These are phyloP conservation scores for Agonopterix heracliana DNA, from an alignment of 2,888 invertebrate species.

Conservation along the genomic window DNA sequence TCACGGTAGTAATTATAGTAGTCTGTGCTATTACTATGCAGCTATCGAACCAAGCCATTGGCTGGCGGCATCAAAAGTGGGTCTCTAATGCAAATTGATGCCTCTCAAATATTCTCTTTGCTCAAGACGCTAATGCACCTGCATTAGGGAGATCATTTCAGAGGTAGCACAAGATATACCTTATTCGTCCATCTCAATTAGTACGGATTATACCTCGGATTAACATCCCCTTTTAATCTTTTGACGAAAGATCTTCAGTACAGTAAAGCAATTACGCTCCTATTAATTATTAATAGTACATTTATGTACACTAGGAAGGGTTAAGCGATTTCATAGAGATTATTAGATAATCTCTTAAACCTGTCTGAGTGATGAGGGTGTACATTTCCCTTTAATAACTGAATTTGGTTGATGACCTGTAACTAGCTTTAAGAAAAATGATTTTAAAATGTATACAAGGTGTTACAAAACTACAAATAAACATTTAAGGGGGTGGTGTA, in stretches of 20 bases:
- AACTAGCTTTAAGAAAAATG: neutral
- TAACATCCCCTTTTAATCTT: conserved; percentile 39
- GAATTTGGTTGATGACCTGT: conserved; percentile 13
- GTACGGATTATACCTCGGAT: conserved; percentile 29
- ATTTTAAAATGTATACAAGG: too few relatives aligned
- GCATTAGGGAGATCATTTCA: conserved; percentile 33
- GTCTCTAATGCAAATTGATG: conserved; percentile 1
- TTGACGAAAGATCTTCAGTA: conserved; percentile 29
- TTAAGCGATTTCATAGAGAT: conserved; percentile 28
- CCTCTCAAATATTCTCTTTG: conserved; percentile 36
- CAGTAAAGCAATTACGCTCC: conserved; percentile 39
- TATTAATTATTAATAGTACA: conserved; percentile 47
- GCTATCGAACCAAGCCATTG: too few relatives aligned
- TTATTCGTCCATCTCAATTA: conserved; percentile 32
- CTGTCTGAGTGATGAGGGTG: conserved; percentile 20
- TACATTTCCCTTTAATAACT: conserved; percentile 21
- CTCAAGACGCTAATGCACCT: conserved; percentile 34
- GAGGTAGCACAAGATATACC: conserved; percentile 15
- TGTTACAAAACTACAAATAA: too few relatives aligned
- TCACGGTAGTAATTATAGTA: too few relatives aligned
- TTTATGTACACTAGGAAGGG: conserved; percentile 35
- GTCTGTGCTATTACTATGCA: too few relatives aligned
- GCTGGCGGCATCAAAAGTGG: neutral
- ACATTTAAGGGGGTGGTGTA: too few relatives aligned
- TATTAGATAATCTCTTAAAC: conserved; percentile 28